Evolutionary conservation across 2,113 vertebrate genomes (phyloP).

Genomic region (Phrynocephalus versicolor): DNA sequence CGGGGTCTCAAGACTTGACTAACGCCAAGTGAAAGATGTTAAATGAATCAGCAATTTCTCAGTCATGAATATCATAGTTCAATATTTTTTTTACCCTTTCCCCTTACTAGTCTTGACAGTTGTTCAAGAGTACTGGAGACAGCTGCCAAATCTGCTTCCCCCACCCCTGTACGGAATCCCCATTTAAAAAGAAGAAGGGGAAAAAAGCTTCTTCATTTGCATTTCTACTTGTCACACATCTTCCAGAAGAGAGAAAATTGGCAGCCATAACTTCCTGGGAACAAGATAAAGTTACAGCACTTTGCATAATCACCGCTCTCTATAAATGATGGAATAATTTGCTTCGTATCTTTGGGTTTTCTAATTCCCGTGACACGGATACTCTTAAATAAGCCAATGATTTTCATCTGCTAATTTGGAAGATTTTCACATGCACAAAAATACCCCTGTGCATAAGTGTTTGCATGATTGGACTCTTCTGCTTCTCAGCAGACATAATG

Average conservation of each 20-base stretch:
- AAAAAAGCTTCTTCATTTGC: neutral
- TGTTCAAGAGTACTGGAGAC: neutral
- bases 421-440: conserved; percentile 24
- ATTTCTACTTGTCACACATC: neutral
- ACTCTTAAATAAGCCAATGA: conserved; percentile 20
- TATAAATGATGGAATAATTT: conserved; percentile 23
- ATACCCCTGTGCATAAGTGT: conserved; percentile 15
- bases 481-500: conserved; percentile 36
- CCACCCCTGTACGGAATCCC: too few species aligned
- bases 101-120: too few species aligned
- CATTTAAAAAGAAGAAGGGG: too few species aligned
- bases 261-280: neutral
- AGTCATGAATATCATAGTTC: too few species aligned
- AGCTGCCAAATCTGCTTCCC: neutral
- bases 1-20: too few species aligned
- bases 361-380: conserved; percentile 12
- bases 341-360: conserved; percentile 6
- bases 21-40: too few species aligned
- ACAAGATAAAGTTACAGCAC: neutral
- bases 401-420: conserved; percentile 38
- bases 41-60: too few species aligned
- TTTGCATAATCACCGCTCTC: conserved; percentile 16
- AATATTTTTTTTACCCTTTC: too few species aligned
- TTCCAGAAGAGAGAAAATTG: neutral
- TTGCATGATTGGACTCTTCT: conserved; percentile 20